Evolutionary conservation across 1,140 invertebrate species (phyloP).

Genomic region (Aphidius gifuensis): DNA sequence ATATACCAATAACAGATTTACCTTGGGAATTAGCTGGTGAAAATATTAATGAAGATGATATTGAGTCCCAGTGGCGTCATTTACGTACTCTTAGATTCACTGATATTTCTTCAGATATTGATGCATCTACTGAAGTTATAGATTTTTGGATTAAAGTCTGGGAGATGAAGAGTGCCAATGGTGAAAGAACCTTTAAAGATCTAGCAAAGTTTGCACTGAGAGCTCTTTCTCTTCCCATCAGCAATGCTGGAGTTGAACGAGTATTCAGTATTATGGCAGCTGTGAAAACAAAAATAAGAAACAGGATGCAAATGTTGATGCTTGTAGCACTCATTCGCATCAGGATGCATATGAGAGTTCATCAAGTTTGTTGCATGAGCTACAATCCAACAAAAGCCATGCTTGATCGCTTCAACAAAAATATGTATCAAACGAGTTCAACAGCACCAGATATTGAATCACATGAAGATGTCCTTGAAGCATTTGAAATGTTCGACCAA

Average conservation of each 20-base stretch:
- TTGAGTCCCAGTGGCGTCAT: slow-evolving; percentile 1
- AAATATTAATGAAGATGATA: neutral
- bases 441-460: no score
- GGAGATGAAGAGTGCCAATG: slow-evolving; percentile 27
- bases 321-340: slow-evolving; percentile 29
- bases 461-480: no score
- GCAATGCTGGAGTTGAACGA: slow-evolving; percentile 34
- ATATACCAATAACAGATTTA: no score
- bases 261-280: slow-evolving; percentile 30
- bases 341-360: slow-evolving; percentile 17
- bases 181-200: slow-evolving; percentile 27
- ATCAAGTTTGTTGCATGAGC: no score
- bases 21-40: no score
- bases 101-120: slow-evolving; percentile 3
- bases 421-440: no score
- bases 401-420: no score
- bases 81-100: neutral
- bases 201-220: slow-evolving; percentile 25
- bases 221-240: slow-evolving; percentile 29
- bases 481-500: no score
- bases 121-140: neutral
- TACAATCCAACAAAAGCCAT: no score
- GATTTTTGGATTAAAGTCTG: slow-evolving; percentile 31
- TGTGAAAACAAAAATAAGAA: slow-evolving; percentile 29
- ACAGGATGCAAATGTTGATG: slow-evolving; percentile 22